Evolutionary conservation across 2,797 vertebrate species (phyloP).

Genomic region (Ambastaia sidthimunki): DNA sequence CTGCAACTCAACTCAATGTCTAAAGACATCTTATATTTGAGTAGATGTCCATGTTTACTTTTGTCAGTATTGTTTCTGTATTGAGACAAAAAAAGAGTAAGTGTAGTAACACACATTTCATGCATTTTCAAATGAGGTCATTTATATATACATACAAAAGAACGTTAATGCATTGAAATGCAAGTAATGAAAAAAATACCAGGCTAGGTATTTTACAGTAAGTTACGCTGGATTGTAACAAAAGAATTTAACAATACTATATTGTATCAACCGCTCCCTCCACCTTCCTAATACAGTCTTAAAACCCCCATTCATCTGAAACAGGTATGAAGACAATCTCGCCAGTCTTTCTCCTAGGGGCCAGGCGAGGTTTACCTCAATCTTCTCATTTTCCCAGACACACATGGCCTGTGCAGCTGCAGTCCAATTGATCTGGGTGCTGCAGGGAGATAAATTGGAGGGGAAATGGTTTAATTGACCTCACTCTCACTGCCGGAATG

Average conservation of each 20-base stretch:
- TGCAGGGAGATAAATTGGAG: conserved; percentile 82
- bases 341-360: conserved; percentile 65
- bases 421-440: conserved; percentile 76
- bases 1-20: neutral
- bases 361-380: conserved; percentile 82
- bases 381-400: conserved; percentile 80
- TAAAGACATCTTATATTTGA: neutral
- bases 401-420: conserved; percentile 79
- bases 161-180: neutral
- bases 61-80: neutral
- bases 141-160: neutral
- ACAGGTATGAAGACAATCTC: conserved; percentile 81
- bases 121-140: neutral
- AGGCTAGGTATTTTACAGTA: too few relatives aligned
- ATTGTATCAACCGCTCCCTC: neutral
- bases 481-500: conserved; percentile 82
- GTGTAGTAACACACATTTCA: neutral
- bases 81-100: neutral
- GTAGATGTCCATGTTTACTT: neutral
- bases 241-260: neutral
- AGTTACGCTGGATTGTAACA: conserved; percentile 1
- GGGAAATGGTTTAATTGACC: conserved; percentile 85
- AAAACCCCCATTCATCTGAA: conserved; percentile 54
- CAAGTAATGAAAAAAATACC: neutral
- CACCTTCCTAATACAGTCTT: conserved; percentile 20